Evolutionary conservation across 1,140 invertebrate species (phyloP), one percentile per base, ranked within the genome.

Genomic region (Ostrea edulis): DNA sequence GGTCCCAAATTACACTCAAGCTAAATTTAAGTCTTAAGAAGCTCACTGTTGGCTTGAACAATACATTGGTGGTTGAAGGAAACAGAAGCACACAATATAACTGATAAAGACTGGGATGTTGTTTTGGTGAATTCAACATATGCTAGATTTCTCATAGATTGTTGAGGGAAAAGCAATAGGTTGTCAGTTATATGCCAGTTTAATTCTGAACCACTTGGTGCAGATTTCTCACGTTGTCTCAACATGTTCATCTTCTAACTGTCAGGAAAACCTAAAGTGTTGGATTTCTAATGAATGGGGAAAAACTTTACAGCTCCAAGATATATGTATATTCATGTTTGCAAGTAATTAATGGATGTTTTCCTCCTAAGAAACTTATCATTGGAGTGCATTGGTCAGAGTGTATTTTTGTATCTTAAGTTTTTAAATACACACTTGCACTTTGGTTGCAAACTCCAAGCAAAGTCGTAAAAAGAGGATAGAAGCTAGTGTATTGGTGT

Each of bases 81-180:
- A 77, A 25, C 68, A 77, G 68, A 29, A 11, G 29, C 68, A 14
- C 25, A 77, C 35, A 22, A 77, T 77, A 77, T 77, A 22, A 77
- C 68, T 77, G 68, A 77, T 77, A 77, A 77, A 77, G 68, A 25
- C 29, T 14, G 29, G 68, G 25, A 12, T 25, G 22, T 77, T 77
- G 68, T 77, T 77, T 77, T 77, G 68, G 29, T 77, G 68, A 77
- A 77, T 29, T 25, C 68, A 77, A 14, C 68, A 77, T 77, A 77
- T 77, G 68, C 68, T 77, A 77, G 68, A 35, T 77, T 77, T 77
- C 68, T 77, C 68, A 77, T 77, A 25, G 68, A 77, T 77, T 77
- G 68, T 77, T 11, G 25, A 77, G 68, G 58, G 29, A 77, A 77
- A 77, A 62, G 55, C 68, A 29, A 12, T 77, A 35, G 68, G 17